phyloP scores from a whole-genome alignment of 2,797 vertebrate genomes.

The Triplophysa yarkandensis region DNA sequence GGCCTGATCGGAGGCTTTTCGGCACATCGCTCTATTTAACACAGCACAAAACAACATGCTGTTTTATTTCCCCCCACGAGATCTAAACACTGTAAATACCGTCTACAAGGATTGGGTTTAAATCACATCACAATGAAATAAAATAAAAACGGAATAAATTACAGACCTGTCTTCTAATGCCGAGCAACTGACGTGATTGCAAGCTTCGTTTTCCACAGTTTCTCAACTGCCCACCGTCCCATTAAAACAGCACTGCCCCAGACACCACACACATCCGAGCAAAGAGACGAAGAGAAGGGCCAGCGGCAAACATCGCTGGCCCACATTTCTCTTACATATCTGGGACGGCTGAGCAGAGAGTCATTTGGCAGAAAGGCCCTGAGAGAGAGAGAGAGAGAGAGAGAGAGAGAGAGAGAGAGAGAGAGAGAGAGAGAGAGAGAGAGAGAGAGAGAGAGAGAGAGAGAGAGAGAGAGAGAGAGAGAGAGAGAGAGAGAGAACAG shows the following conservation, averaged over 20 bases:
- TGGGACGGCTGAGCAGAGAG: conserved; percentile 63
- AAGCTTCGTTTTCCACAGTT: no score
- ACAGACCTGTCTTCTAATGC: conserved; percentile 21
- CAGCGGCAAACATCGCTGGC: conserved; percentile 52
- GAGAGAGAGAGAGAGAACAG: conserved; percentile 57
- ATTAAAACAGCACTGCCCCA: conserved; percentile 29
- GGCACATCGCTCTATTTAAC: not conserved
- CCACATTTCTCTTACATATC: conserved; percentile 68
- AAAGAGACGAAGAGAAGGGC: conserved; percentile 6
- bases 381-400: conserved; percentile 56
- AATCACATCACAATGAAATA: not conserved
- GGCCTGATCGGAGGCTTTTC: conserved; percentile 5
- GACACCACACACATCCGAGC: conserved; percentile 15
- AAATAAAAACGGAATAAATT: conserved; percentile 10
- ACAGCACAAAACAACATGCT: not conserved
- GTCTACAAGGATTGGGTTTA: not conserved
- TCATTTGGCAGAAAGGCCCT: conserved; percentile 50
- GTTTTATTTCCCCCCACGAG: not conserved
- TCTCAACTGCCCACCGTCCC: not conserved
- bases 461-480: conserved; percentile 29
- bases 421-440: conserved; percentile 38
- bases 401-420: conserved; percentile 26
- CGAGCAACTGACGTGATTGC: not conserved
- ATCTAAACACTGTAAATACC: not conserved
- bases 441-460: conserved; percentile 56